Evolutionary conservation across 1,140 invertebrate genomes (phyloP), one percentile per base, ranked within the genome.

Genomic region (Drosophila murphyi): DNA sequence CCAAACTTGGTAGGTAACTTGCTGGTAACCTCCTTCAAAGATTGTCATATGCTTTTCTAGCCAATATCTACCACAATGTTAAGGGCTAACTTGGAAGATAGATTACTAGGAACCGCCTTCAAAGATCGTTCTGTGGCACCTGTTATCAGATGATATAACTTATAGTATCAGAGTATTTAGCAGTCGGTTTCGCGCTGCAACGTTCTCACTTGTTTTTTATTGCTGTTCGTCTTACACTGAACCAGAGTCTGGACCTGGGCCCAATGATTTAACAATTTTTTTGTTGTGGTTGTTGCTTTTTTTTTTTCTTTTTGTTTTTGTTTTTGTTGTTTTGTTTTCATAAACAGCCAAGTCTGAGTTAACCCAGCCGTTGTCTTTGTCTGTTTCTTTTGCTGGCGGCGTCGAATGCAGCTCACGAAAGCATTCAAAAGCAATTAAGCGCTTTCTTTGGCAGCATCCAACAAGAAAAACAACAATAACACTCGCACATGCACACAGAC

Each of bases 401-500:
- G 60, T 72, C 76, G 71, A 76, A 78, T 76, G 80, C 76, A 82
- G 71, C 80, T 83, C 76, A 83, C 76, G 80, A 82, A 82, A 83
- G 80, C 80, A 83, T 83, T 83, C 80, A 82, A 83, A 83, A 83
- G 80, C 80, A 83, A 83, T 83, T 83, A 83, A 83, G 80, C 80
- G 80, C 80, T 83, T 83, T 82, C 80, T 82, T 82, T 78, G 64
- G 64, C 63, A 73, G 47, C 63, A 65, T 34, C 47, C 62, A 50
- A 65, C 12, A 47, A 60, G 3, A 43, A 43, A 8, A 43, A 43
- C 39, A 43, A 43, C 39, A 43, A 43, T n/a, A 10, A 47, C 51
- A 71, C 41, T n/a, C 39, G 61, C 8, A 48, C 51, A 45, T 39
- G 51, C 64, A 55, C 71, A 75, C 12, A 55, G 8, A 60, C 34